Evolutionary conservation across 2,888 invertebrate genomes (phyloP), one percentile per base, ranked within the genome.

Genomic region (Notocelia uddmanniana): DNA sequence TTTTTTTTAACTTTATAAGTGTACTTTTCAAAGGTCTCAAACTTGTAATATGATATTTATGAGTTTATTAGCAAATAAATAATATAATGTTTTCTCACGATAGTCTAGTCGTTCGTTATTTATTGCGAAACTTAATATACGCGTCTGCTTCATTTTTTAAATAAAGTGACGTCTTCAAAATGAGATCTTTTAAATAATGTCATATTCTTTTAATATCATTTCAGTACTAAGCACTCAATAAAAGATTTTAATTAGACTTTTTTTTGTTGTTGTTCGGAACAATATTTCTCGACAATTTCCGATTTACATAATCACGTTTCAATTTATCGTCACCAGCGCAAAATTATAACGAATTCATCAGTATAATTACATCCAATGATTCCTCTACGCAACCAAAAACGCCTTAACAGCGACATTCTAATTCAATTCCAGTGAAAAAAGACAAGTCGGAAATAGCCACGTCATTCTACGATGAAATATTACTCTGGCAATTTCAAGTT

Each of bases 381-480:
- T 54, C 64, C 52, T 52, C 23, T 21, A 64, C 60, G 26, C 60
- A 55, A 62, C 69, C 57, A 50, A 63, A 64, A 64, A 69, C 55
- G 45, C 55, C 37, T 62, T 63, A 64, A 64, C 37, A 50, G 57
- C 48, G 50, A 69, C 55, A 63, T 69, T 69, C 55, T 69, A 64
- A 69, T 69, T 69, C 63, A 69, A 69, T 69, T 58, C 50, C 50
- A 63, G 69, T 63, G 63, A 60, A 69, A 62, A 69, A 57, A 69
- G 62, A 68, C 68, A 57, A 54, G 9, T 48, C 41, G 69, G 69
- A 69, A 69, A 69, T 69, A 57, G 69, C 69, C 10, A 21, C 57
- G 69, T 69, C 69, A 69, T 57, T 37, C 26, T 21, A 50, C 62
- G 57, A 69, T 69, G 63, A 69, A 69, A 69, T 69, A 69, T 69